Base-by-base conservation (phyloP, 2,113 vertebrate species). In the Puntigrus tetrazona region DNA sequence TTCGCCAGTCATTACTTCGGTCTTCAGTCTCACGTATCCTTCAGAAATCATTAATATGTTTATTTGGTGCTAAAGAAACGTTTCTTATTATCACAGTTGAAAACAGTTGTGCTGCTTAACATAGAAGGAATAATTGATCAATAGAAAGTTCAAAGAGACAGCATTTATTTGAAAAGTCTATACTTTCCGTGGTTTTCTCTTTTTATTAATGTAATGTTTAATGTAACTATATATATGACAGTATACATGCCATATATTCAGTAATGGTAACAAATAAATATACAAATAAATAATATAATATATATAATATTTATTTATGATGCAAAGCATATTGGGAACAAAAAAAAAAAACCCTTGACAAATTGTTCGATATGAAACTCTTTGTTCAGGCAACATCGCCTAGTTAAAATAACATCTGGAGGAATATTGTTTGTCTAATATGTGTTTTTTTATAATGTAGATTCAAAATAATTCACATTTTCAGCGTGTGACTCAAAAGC, bases 331-430 rank as follows among this genome's bases (percentile, higher is more conserved):
- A 10, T 36, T 72, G 36, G 69, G 9, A 72, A 25, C 5, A 41
- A 10, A 41, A 72, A 72, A 72, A 41, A 10, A 41, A 72, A 72
- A 72, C 43, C 43, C 72, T 29, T 50, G 25, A 74, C 72, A 74
- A 74, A 74, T 74, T 47, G 25, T 29, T 50, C 14, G 29, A 47
- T 47, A 10, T 47, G 41, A 47, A 47, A 74, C 70, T 1, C 10
- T 45, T 69, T 73, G 10, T 73, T 25, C 70, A 43, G 5, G 14
- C 13, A 27, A 25, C 72, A 47, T 25, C 14, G 41, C 13, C 7
- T 69, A 69, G 31, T 36, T 69, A 31, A 16, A 4, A 43, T 0
- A 72, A 72, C 10, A 43, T 43, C 36, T 14, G 36, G 22, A 2
- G 69, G 22, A 25, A 43, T 43, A 25, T n/a, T 72, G 22, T 3